A percentile compares a stretch with the other conserved stretches of the same genome.
These are phyloP conservation scores for Alcedo quadribrachys DNA, from an alignment of 2,797 vertebrate genomes.

Conservation along the genomic window DNA sequence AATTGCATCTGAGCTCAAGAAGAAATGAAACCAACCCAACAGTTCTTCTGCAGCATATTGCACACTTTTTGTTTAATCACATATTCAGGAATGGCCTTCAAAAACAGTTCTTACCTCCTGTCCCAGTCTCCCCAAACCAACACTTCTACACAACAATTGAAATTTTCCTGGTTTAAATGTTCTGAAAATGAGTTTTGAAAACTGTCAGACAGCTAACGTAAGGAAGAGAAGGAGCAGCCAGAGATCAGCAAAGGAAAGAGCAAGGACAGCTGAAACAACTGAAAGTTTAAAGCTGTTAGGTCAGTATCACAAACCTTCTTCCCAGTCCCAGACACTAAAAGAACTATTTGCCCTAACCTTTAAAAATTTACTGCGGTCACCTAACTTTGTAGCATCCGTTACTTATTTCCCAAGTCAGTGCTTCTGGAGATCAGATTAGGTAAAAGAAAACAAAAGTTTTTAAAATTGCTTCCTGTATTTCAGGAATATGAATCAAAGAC, in stretches of 20 bases:
- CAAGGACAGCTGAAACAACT: background rate
- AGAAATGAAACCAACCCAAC: background rate
- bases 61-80: background rate
- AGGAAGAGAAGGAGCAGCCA: background rate
- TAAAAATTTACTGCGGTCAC: background rate
- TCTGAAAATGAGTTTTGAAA: conserved; percentile 3
- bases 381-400: background rate
- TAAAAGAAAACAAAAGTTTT: background rate
- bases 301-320: background rate
- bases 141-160: background rate
- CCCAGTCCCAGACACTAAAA: background rate
- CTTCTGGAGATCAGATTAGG: background rate
- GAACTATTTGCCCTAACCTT: background rate
- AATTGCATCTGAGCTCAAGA: background rate
- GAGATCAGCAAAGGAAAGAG: conserved; percentile 11
- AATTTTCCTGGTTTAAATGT: background rate
- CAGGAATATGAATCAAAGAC: background rate
- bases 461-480: background rate
- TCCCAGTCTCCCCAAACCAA: background rate
- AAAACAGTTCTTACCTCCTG: background rate
- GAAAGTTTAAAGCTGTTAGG: background rate
- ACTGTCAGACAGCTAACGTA: background rate
- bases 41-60: background rate
- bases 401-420: background rate
- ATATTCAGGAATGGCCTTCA: background rate